phyloP scores from a whole-genome alignment of 2,113 vertebrate species.

The Eudyptes chrysolophus region DNA sequence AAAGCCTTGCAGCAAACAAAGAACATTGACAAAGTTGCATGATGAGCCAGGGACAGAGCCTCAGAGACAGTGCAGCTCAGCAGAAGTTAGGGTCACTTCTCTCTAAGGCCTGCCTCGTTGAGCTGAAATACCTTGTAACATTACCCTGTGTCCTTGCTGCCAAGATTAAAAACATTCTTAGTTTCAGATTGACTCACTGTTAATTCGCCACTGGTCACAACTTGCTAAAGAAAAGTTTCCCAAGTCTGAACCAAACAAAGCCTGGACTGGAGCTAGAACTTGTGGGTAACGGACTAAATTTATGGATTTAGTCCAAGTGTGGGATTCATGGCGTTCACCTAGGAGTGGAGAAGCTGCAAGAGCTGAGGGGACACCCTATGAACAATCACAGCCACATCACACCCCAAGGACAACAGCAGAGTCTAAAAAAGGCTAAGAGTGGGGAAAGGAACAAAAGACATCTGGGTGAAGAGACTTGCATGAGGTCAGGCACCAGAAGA shows the following conservation, averaged over 20 bases:
- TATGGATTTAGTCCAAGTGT: neutral
- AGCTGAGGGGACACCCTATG: neutral
- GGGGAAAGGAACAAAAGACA: neutral
- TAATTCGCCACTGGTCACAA: neutral
- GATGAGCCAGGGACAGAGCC: neutral
- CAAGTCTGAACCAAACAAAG: neutral
- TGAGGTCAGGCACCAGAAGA: neutral
- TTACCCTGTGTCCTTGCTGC: neutral
- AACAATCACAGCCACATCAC: neutral
- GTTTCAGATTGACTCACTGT: neutral
- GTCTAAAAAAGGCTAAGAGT: neutral
- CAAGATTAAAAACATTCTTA: neutral
- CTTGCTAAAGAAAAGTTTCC: neutral
- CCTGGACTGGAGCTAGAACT: neutral
- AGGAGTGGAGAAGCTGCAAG: neutral
- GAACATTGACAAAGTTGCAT: accelerated
- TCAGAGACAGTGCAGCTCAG: neutral
- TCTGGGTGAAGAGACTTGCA: neutral
- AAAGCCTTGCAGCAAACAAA: neutral
- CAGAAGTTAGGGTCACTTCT: neutral
- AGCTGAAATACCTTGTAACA: neutral
- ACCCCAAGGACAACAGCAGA: neutral
- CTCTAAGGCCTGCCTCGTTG: neutral
- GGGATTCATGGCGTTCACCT: neutral
- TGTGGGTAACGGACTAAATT: neutral